phyloP scores from a whole-genome alignment of 1,140 invertebrate species.

The Pachypsylla venusta region DNA sequence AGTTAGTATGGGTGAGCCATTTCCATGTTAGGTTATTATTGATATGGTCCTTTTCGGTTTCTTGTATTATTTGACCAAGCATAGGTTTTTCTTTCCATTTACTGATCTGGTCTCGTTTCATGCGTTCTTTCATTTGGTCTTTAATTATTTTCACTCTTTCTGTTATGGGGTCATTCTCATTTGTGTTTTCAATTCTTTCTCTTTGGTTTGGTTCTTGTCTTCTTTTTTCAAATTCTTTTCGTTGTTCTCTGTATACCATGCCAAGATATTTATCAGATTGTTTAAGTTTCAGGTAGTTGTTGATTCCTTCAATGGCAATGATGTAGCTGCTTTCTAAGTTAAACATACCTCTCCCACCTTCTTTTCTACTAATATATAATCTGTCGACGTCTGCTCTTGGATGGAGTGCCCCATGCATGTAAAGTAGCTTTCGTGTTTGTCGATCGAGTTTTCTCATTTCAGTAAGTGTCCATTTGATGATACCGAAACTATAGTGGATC shows the following conservation, averaged over 20 bases:
- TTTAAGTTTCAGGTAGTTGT: neutral
- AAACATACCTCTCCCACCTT: constrained; percentile 11
- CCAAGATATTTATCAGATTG: neutral
- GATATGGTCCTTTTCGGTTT: neutral
- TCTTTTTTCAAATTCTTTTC: neutral
- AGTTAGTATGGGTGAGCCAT: neutral
- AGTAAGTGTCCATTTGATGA: neutral
- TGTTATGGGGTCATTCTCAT: neutral
- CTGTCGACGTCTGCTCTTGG: constrained; percentile 16
- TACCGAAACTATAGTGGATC: neutral
- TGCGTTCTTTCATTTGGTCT: neutral
- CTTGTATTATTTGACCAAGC: neutral
- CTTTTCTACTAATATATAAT: constrained; percentile 11
- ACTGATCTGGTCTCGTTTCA: neutral
- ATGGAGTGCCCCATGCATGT: constrained; percentile 13
- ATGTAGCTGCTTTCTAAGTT: neutral
- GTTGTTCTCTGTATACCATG: neutral
- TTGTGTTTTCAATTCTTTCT: neutral
- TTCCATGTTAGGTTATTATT: neutral
- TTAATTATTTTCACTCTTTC: neutral
- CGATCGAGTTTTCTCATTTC: constrained; percentile 6
- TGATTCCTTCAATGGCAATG: neutral
- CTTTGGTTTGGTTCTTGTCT: neutral
- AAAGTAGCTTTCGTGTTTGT: constrained; percentile 15
- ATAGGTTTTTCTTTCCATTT: neutral